Conservation (phyloP, 2,888 invertebrate genomes). For the Cataglyphis altisquamis region DNA sequence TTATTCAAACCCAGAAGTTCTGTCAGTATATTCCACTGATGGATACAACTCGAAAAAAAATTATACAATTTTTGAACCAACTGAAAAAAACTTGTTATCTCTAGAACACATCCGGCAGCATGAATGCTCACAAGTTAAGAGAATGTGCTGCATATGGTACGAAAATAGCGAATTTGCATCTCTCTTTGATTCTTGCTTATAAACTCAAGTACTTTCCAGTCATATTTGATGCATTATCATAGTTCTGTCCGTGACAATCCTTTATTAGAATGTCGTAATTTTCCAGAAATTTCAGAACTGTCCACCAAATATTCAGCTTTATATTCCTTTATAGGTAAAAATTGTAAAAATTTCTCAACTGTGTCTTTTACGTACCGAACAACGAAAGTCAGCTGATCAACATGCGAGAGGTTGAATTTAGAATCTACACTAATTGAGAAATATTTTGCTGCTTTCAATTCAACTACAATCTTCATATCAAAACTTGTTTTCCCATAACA, state of each 20-base stretch:
- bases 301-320: conserved; percentile 77
- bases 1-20: conserved; percentile 72
- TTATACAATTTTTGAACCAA: conserved; percentile 68
- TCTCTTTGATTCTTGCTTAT: conserved; percentile 75
- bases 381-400: conserved; percentile 58
- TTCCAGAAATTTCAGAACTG: conserved; percentile 71
- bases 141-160: conserved; percentile 74
- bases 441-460: conserved; percentile 59
- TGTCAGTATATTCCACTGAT: conserved; percentile 59
- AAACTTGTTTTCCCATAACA: no score
- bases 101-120: conserved; percentile 69
- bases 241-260: conserved; percentile 75
- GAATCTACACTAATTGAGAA: conserved; percentile 74
- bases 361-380: no score
- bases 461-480: no score
- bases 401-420: conserved; percentile 64
- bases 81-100: conserved; percentile 73
- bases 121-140: conserved; percentile 75
- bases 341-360: conserved; percentile 66
- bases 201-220: conserved; percentile 63
- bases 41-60: not conserved
- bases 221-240: conserved; percentile 69
- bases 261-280: conserved; percentile 52
- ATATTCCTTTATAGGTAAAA: conserved; percentile 74
- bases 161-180: conserved; percentile 70